Conservation (phyloP, 2,888 invertebrate species). For the Cataglyphis albicans region DNA sequence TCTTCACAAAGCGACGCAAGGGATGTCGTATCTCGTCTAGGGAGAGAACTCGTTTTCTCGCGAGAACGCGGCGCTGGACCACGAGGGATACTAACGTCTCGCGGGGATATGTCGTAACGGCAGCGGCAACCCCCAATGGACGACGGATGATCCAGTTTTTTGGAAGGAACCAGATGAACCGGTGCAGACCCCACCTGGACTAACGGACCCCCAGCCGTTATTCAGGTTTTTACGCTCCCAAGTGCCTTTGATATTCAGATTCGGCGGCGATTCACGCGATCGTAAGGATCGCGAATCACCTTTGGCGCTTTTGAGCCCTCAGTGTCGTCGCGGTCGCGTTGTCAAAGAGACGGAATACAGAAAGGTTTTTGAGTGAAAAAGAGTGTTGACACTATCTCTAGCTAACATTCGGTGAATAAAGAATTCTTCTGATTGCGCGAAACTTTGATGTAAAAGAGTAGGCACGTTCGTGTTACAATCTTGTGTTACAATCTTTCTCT, state of each 20-base stretch:
- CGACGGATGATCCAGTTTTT: conserved; percentile 79
- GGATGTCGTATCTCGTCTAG: conserved; percentile 27
- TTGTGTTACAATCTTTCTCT: conserved; percentile 21
- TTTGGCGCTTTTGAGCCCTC: conserved; percentile 62
- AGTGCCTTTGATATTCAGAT: conserved; percentile 82
- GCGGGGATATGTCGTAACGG: conserved; percentile 42
- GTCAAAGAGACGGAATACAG: conserved; percentile 61
- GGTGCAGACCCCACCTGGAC: conserved; percentile 86
- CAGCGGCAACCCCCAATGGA: conserved; percentile 38
- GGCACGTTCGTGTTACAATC: neutral
- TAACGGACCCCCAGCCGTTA: conserved; percentile 83
- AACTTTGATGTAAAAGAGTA: conserved; percentile 20
- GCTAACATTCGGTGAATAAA: conserved; percentile 22
- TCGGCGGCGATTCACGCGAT: conserved; percentile 66
- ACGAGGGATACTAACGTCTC: conserved; percentile 71
- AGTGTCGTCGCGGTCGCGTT: conserved; percentile 62
- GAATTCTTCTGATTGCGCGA: conserved; percentile 34
- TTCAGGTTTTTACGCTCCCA: conserved; percentile 78
- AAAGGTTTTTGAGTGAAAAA: conserved; percentile 48
- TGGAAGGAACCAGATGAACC: conserved; percentile 81
- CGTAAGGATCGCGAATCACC: conserved; percentile 61
- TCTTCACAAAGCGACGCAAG: conserved; percentile 27
- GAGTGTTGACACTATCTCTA: conserved; percentile 19
- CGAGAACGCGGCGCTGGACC: conserved; percentile 65
- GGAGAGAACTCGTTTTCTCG: conserved; percentile 63